Base-by-base conservation (phyloP, 2,113 vertebrate genomes). In the Corapipo altera region DNA sequence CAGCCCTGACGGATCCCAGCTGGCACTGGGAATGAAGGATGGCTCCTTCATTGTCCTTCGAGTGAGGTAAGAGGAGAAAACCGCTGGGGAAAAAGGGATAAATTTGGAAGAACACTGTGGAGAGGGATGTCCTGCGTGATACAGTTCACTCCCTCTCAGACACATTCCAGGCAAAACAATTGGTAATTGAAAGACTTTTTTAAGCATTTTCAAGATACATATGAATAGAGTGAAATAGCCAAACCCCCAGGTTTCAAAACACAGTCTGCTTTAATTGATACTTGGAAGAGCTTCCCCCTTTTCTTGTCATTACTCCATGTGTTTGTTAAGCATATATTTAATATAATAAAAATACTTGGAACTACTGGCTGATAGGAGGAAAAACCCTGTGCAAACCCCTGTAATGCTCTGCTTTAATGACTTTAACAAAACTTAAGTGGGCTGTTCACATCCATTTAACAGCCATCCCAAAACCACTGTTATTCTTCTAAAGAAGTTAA, bases 1-100 rank as follows among this genome's bases (percentile, higher is more conserved):
- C 97, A 99, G 98, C 88, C 98, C 98, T 0, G 99, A 99, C 3
- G 99, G 99, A 10, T 98, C 99, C 49, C 99, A 99, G 97, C 96
- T 99, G 6, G 99, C 99, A 10, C 97, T 99, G 33, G 99, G 99
- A 24, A 99, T 99, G 99, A 99, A 99, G 97, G 99, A 99, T 7
- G 99, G 99, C 41, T 99, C 99, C 49, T 99, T 99, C 96, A 99
- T 99, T 22, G 99, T 99, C 52, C 98, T 99, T n/a, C 97, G 99
- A 65, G 99, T 99, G 92, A 99, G 99, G 99, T 99, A 58, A 89
- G 85, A 21, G 98, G 35, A 69, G 61, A 41, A 89, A 32, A n/a
- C 20, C 20, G 11, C 9, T 18, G n/a, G 14, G 3, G 73, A 54
- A 39, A n/a, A 35, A 62, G 9, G 28, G 88, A 22, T 44, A 37